Conservation (phyloP, 1,140 invertebrate species). For the Anoplolepis gracilipes region DNA sequence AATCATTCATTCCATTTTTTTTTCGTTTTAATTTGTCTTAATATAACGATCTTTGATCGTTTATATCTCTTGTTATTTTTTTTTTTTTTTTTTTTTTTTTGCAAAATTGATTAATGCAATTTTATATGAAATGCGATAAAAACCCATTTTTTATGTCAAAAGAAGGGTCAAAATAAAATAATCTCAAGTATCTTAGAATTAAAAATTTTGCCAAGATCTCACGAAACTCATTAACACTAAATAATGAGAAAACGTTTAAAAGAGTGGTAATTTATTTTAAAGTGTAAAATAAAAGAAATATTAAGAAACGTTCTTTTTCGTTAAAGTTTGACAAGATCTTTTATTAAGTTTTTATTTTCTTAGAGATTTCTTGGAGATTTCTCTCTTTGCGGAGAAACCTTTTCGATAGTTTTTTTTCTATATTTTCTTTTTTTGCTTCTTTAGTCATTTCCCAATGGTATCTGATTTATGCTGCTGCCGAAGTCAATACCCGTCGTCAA, state of each 20-base stretch:
- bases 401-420: background rate
- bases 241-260: background rate
- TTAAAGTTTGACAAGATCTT: background rate
- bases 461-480: slow-evolving; percentile 40
- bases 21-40: no score
- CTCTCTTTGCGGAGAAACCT: background rate
- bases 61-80: no score
- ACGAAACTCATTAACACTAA: background rate
- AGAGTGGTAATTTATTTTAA: background rate
- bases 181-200: background rate
- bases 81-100: background rate
- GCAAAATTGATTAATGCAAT: background rate
- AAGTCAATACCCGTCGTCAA: slow-evolving; percentile 26
- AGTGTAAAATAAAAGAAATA: background rate
- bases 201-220: background rate
- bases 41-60: background rate
- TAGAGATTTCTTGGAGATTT: background rate
- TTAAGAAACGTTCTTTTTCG: background rate
- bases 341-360: background rate
- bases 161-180: background rate
- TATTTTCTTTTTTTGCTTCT: background rate
- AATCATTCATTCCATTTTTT: background rate
- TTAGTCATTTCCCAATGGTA: slow-evolving; percentile 4
- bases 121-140: background rate
- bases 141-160: background rate